Conservation (phyloP, 2,113 vertebrate species). For the Spermophilus dauricus region DNA sequence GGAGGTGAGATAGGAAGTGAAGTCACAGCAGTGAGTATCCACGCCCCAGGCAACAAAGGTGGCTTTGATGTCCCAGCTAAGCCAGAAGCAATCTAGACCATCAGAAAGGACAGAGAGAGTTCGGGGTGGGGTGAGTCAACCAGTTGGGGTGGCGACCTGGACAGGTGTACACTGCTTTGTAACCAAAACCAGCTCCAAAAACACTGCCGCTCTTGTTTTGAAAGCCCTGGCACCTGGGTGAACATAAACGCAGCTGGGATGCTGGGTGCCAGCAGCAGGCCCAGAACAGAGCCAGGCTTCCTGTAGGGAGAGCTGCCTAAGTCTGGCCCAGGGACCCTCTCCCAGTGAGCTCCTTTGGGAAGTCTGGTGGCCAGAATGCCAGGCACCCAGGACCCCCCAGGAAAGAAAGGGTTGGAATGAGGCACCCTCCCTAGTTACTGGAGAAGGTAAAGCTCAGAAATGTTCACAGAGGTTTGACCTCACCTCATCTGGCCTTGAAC, state of each 20-base stretch:
- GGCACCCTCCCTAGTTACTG: background rate
- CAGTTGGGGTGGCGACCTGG: background rate
- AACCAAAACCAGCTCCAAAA: slow-evolving; percentile 71
- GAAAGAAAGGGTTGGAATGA: background rate
- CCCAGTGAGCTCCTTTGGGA: background rate
- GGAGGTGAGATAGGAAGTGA: background rate
- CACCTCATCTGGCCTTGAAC: background rate
- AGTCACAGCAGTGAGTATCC: background rate
- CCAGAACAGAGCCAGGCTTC: background rate
- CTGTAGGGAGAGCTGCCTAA: background rate
- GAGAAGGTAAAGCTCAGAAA: background rate
- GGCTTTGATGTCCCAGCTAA: background rate
- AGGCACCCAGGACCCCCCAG: background rate
- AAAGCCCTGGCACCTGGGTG: slow-evolving; percentile 55
- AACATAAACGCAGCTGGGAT: slow-evolving; percentile 75
- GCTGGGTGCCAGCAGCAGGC: background rate
- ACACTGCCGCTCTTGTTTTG: slow-evolving; percentile 68
- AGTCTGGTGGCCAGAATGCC: background rate
- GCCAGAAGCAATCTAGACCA: background rate
- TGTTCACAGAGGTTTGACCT: background rate
- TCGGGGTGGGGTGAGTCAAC: background rate
- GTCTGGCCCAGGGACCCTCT: background rate
- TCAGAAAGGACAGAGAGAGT: background rate
- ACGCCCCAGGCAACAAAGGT: rapidly evolving
- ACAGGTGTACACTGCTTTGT: slow-evolving; percentile 78